Evolutionary conservation across 2,888 invertebrate species (phyloP), one percentile per base, ranked within the genome.

Genomic region (Cylindroiulus punctatus): DNA sequence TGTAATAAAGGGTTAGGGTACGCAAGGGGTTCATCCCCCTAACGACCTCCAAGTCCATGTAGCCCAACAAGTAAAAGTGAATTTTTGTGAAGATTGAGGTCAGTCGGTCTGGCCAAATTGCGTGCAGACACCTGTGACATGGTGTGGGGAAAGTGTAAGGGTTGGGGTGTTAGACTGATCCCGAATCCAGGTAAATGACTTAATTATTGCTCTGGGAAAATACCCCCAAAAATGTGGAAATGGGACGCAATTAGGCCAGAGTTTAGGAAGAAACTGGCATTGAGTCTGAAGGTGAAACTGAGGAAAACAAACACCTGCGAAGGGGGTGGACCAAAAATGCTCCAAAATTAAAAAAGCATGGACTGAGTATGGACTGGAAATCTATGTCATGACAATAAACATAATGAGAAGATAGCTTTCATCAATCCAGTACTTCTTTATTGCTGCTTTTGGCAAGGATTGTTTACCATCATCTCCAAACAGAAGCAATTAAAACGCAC

Each of bases 111-210:
- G 65, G 65, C 12, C 12, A 36, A n/a, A 65, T 22, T 2, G 26
- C 52, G 26, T 65, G 65, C 65, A 65, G 65, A 65, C 65, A 65
- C 65, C 65, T 65, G 65, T 65, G 65, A 52, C 10, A 26, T n/a
- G 26, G 26, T 65, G 19, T 5, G 5, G 17, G 19, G 19, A 52
- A n/a, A n/a, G n/a, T n/a, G 19, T 1, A 65, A 65, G 12, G 12
- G 26, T 26, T n/a, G 12, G 12, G 22, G 65, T 65, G 65, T 65
- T 65, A 26, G 26, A 26, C 65, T 26, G 65, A 26, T 65, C 65
- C 65, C 65, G 12, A 65, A 65, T 65, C 65, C 65, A 26, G 26
- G 65, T 65, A 65, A 65, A 65, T 12, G 26, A 2, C 26, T 65
- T 26, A 65, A 65, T 65, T 26, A 65, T 65, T 26, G 26, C 12